Evolutionary conservation across 2,113 vertebrate species (phyloP).

Genomic region (Laticauda colubrina): DNA sequence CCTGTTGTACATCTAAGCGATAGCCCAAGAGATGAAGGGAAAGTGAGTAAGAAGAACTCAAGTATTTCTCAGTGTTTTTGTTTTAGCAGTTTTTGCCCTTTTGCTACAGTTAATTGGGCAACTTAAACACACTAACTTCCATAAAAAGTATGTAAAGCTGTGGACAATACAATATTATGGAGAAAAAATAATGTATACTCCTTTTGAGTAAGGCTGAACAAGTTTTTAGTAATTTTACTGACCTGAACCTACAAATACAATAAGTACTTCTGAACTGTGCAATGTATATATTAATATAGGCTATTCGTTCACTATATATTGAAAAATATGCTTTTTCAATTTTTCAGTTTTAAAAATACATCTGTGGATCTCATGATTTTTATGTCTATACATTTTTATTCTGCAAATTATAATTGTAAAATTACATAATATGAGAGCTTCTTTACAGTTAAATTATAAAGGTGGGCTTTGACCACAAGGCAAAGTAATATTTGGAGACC

Average conservation of each 20-base stretch:
- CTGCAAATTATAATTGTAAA: background rate
- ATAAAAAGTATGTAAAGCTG: background rate
- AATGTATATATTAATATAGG: background rate
- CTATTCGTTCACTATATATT: background rate
- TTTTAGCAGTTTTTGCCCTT: slow-evolving; percentile 1
- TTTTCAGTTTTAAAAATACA: background rate
- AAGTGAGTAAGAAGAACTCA: slow-evolving; percentile 78
- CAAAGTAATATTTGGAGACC: background rate
- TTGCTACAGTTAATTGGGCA: background rate
- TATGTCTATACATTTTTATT: background rate
- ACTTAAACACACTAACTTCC: background rate
- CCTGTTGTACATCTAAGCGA: slow-evolving; percentile 98
- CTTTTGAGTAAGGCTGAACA: background rate
- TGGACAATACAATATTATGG: background rate
- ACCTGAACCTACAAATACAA: slow-evolving; percentile 6
- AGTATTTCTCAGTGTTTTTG: slow-evolving; percentile 6
- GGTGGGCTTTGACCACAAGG: background rate
- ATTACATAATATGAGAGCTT: background rate
- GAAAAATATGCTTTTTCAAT: background rate
- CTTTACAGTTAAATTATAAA: background rate
- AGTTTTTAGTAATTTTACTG: background rate
- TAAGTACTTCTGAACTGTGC: background rate
- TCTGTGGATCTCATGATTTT: background rate
- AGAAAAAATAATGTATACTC: background rate
- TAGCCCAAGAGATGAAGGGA: slow-evolving; percentile 96